phyloP scores from a whole-genome alignment of 1,140 invertebrate species.

The Drosophila sulfurigaster region DNA sequence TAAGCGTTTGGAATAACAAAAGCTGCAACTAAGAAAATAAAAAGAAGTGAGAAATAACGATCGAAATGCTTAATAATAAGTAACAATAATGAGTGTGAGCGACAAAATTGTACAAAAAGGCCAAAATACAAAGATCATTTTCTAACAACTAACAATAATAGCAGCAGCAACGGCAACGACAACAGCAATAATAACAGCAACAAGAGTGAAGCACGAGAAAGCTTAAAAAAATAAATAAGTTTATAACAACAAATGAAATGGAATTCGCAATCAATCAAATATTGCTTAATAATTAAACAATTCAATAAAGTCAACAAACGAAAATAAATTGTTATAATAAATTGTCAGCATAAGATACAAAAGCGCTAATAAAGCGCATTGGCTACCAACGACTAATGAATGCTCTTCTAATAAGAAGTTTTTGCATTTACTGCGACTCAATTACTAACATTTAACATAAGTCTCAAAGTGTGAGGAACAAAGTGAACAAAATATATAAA shows the following conservation, averaged over 20 bases:
- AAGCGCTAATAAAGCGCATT: constrained; percentile 46
- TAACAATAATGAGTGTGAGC: constrained; percentile 73
- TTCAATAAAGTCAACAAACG: constrained; percentile 81
- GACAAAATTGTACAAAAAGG: constrained; percentile 68
- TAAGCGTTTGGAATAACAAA: constrained; percentile 66
- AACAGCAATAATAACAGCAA: constrained; percentile 34
- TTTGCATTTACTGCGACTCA: neutral
- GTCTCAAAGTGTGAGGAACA: neutral
- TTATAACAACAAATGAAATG: constrained; percentile 71
- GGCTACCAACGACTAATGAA: constrained; percentile 24
- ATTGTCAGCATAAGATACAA: constrained; percentile 51
- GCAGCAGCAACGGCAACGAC: constrained; percentile 43
- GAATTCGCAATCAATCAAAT: constrained; percentile 84
- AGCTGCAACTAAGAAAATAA: constrained; percentile 51
- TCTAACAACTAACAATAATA: constrained; percentile 61
- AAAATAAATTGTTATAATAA: constrained; percentile 64
- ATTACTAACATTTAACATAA: neutral
- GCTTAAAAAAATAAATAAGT: constrained; percentile 70
- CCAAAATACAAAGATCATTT: constrained; percentile 47
- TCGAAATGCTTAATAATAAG: constrained; percentile 70
- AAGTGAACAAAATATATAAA: neutral
- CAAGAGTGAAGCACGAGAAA: constrained; percentile 59
- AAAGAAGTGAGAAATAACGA: constrained; percentile 61
- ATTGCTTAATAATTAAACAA: constrained; percentile 84
- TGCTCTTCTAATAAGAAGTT: constrained; percentile 13